Evolutionary conservation across 53 echinoderm and acorn worm species (phyloP).

Genomic region (Echinometra lucunter): DNA sequence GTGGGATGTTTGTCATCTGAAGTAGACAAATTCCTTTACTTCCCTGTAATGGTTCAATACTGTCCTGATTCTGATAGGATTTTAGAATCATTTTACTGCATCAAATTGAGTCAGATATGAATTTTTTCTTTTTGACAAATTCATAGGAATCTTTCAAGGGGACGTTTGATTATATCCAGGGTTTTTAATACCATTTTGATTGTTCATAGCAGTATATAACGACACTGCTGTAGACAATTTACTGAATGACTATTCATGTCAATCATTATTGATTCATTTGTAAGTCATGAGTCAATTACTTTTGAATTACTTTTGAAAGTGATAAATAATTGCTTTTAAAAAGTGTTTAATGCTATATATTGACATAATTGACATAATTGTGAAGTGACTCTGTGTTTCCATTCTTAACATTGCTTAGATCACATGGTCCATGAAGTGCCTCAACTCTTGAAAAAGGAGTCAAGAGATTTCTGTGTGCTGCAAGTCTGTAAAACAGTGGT

Average conservation of each 20-base stretch:
- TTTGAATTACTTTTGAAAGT: neutral
- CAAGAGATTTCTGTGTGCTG: slow-evolving; percentile 89
- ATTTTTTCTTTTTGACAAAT: neutral
- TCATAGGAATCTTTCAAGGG: no score
- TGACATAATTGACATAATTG: neutral
- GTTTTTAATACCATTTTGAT: neutral
- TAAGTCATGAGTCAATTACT: no score
- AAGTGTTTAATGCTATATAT: no score
- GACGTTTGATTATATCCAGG: neutral
- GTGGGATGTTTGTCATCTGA: neutral
- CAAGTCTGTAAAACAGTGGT: slow-evolving; percentile 84
- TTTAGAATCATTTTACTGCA: neutral
- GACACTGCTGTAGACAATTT: neutral
- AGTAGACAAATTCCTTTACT: neutral
- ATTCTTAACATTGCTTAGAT: slow-evolving; percentile 54
- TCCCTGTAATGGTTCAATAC: neutral
- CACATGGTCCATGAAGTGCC: slow-evolving; percentile 91
- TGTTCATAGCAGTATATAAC: neutral
- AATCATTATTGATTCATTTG: neutral
- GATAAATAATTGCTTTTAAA: neutral
- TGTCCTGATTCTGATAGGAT: neutral
- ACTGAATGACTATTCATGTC: neutral
- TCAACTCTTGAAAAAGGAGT: slow-evolving; percentile 87
- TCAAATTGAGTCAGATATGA: neutral
- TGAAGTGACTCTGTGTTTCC: neutral